Evolutionary conservation across 2,113 vertebrate species (phyloP).

Genomic region (Heloderma charlesbogerti): DNA sequence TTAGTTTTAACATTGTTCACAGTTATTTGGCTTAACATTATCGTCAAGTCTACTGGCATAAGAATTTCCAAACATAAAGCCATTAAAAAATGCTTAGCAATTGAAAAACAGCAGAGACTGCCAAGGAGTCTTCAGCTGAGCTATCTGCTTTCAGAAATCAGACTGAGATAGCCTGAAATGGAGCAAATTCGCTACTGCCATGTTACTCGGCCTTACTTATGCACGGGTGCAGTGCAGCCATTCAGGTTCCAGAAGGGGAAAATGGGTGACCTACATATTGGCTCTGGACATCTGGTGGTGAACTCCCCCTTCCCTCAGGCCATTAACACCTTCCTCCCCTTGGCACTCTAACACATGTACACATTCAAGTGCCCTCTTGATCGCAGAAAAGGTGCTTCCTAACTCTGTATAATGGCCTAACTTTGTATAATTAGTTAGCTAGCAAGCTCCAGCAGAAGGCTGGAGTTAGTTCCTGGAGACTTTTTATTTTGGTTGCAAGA

Average conservation of each 20-base stretch:
- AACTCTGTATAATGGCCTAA: background rate
- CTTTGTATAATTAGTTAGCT: background rate
- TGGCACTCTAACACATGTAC: background rate
- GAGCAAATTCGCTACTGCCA: background rate
- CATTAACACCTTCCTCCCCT: slow-evolving; percentile 59
- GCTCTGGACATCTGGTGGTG: slow-evolving; percentile 66
- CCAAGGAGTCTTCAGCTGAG: background rate
- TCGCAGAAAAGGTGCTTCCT: background rate
- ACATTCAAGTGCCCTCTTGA: background rate
- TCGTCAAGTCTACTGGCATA: too few species aligned
- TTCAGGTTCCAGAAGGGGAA: slow-evolving; percentile 46
- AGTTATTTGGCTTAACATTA: background rate
- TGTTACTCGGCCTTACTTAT: slow-evolving; percentile 43
- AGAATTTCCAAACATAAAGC: background rate
- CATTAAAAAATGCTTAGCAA: background rate
- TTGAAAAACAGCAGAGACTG: background rate
- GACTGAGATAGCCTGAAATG: background rate
- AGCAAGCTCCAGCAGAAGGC: background rate
- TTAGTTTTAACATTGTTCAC: background rate
- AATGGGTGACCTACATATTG: slow-evolving; percentile 74
- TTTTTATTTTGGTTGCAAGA: background rate
- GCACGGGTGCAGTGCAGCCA: slow-evolving; percentile 22
- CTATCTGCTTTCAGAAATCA: background rate
- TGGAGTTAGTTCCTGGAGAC: background rate
- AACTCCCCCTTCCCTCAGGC: background rate